Evolutionary conservation across 2,888 invertebrate genomes (phyloP), one percentile per base, ranked within the genome.

Genomic region (Caenorhabditis sp.): DNA sequence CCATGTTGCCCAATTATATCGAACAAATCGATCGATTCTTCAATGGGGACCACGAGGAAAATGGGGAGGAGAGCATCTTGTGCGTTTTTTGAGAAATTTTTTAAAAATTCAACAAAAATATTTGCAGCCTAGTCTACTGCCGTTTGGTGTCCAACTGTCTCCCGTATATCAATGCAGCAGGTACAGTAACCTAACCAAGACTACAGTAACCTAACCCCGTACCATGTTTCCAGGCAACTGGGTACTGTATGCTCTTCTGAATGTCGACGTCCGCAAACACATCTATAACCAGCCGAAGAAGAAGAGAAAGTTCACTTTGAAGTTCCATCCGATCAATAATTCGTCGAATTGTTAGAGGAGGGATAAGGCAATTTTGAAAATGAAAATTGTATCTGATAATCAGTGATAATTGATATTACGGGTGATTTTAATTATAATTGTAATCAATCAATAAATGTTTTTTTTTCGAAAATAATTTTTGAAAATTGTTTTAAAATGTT

Each of bases 111-210:
- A 40, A 32, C 5, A 32, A 32, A 32, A 32, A 32, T 40, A 5
- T 65, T 82, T 82, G 22, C 53, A 82, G 85, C 37, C 61, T 81
- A 18, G 78, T 82, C 40, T 85, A 85, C 47, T 76, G 82, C 61
- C 82, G 85, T 35, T 82, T 89, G 4, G 83, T 89, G 53, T 84
- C 87, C 56, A 89, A 88, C 55, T 85, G 88, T 58, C 82, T 89
- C 15, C 89, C 89, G n/a, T 89, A 87, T 58, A 85, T 89, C 50
- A 89, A 89, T 56, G 89, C 89, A 24, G 88, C 88, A 60, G 88
- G 86, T 88, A 44, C 22, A 11, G 18, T 50, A 18, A 50, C 50
- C 50, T n/a, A n/a, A n/a, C n/a, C n/a, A n/a, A n/a, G n/a, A n/a
- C 28, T 28, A 56, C 22, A 13, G 18, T 28, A 32, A 9, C 18